Evolutionary conservation across 2,888 invertebrate genomes (phyloP).

Genomic region (Megaustenia siamemsis): DNA sequence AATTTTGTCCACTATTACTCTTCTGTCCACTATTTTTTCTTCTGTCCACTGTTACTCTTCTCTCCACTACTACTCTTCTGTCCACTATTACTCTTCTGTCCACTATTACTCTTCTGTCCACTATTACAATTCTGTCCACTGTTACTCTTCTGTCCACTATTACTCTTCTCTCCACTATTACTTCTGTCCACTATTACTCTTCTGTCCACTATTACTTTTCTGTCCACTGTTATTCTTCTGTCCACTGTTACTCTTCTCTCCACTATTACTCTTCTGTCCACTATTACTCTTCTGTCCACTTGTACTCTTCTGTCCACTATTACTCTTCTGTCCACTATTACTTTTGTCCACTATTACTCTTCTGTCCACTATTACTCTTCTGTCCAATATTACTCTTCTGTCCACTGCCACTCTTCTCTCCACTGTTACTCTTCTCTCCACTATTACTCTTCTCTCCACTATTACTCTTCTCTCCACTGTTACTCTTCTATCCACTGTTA

Average conservation of each 20-base stretch:
- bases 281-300: too few species aligned
- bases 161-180: constrained; percentile 38
- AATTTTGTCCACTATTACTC: neutral
- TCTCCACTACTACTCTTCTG: constrained; percentile 17
- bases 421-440: too few species aligned
- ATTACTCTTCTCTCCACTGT: neutral
- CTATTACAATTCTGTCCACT: constrained; percentile 23
- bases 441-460: neutral
- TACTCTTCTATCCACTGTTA: neutral
- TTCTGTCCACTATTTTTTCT: neutral
- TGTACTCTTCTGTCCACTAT: too few species aligned
- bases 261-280: too few species aligned
- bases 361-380: too few species aligned
- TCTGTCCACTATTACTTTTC: too few species aligned
- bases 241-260: too few species aligned
- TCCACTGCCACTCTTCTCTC: too few species aligned
- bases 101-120: constrained; percentile 12
- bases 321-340: too few species aligned
- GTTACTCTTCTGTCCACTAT: constrained; percentile 23
- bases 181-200: neutral
- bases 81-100: constrained; percentile 10
- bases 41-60: neutral
- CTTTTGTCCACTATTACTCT: too few species aligned
- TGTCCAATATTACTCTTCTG: too few species aligned
- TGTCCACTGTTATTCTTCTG: too few species aligned